Evolutionary conservation across 2,113 vertebrate species (phyloP), one percentile per base, ranked within the genome.

Genomic region (Chaetura pelagica): DNA sequence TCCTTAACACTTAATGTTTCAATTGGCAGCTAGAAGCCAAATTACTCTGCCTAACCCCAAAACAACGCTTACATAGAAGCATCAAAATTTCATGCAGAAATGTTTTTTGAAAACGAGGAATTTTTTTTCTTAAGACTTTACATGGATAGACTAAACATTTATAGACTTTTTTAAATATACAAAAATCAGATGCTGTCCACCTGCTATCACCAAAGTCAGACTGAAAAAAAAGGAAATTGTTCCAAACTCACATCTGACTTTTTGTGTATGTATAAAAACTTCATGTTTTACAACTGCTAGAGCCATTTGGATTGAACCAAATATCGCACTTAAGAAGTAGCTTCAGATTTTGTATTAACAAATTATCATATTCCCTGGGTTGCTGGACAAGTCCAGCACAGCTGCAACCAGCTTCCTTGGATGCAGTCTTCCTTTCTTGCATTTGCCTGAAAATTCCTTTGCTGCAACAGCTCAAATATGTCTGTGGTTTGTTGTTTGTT

Each of bases 121-220:
- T 66, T 82, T 51, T 91, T 92, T 90, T 89, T 83, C 77, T 67
- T 73, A 75, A 87, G 44, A 61, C 81, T 83, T 72, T 73, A 35
- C 35, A 73, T 5, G 19, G 68, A 59, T 35, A 91, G 84, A 93
- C 77, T 95, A 95, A 94, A 97, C 87, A 95, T 57, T 71, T 51
- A 57, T 84, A 73, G 29, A 20, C 87, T 75, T 81, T 78, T 84
- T 69, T 74, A 2, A 75, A 82, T 52, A 85, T 38, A 94, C 26
- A 3, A 76, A 86, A 80, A 92, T 93, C 73, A 93, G 84, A 85
- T 83, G 58, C 74, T 93, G n/a, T 90, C 85, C 82, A 90, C 75
- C 69, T 91, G 82, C 74, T 87, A 64, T 68, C 69, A 63, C 62
- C 7, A 2, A 48, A 44, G 48, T 79, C 71, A 82, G 32, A 80